These are phyloP conservation scores for Cercocebus atys DNA, from an alignment of 2,113 vertebrate genomes.

Conservation along the genomic window DNA sequence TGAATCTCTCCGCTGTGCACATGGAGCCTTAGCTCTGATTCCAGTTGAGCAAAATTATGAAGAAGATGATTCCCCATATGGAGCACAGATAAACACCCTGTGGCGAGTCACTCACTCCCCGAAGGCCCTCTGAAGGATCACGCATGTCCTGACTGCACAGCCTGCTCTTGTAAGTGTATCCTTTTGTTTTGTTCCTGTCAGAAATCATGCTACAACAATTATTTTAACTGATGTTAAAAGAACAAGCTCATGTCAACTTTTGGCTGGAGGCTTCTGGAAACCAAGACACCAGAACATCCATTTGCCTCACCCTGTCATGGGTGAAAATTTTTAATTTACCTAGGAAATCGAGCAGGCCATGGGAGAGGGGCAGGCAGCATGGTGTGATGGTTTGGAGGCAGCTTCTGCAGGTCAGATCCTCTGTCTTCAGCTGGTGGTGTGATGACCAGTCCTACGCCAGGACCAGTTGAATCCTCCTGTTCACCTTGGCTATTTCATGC, in stretches of 20 bases:
- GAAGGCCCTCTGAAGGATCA: background rate
- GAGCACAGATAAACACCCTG: background rate
- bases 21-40: background rate
- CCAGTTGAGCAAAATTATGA: background rate
- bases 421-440: accelerated
- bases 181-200: background rate
- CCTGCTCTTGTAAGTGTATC: background rate
- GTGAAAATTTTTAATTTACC: constrained; percentile 9
- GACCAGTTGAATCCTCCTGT: background rate
- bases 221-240: constrained; percentile 12
- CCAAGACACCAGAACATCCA: constrained; percentile 34
- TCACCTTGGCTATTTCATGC: background rate
- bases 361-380: background rate
- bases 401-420: background rate
- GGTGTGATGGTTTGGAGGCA: background rate
- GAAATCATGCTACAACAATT: constrained; percentile 42
- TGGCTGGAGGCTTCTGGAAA: constrained; percentile 41
- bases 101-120: background rate
- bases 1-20: too few species aligned
- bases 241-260: constrained; percentile 9
- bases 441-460: background rate
- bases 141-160: background rate
- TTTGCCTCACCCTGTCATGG: background rate
- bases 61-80: accelerated
- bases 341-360: background rate